Percentiles rank a stretch among this genome's conserved stretches.
phyloP scores from a whole-genome alignment of 1,140 invertebrate species.

The Drosophila arawakana region DNA sequence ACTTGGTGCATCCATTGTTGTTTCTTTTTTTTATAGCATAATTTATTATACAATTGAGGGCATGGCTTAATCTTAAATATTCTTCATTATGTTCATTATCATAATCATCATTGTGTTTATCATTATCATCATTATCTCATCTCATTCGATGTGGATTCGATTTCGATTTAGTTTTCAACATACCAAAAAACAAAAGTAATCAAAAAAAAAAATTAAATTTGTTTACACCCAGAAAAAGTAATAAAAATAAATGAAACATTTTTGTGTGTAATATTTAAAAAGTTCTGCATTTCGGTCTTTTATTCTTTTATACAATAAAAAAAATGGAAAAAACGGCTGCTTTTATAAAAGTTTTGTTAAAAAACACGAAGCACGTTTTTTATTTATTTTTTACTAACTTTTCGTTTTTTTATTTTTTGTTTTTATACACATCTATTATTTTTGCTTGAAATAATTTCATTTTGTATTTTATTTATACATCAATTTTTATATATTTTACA shows the following conservation, averaged over 20 bases:
- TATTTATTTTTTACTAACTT: conserved; percentile 25
- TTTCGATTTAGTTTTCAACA: conserved; percentile 61
- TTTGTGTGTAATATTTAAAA: conserved; percentile 45
- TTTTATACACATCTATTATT: conserved; percentile 66
- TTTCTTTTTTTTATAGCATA: conserved; percentile 53
- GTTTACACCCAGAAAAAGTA: conserved; percentile 46
- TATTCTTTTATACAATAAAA: conserved; percentile 52
- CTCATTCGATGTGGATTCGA: conserved; percentile 6
- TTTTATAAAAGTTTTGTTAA: conserved; percentile 56
- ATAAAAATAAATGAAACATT: conserved; percentile 25
- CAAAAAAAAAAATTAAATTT: conserved; percentile 51
- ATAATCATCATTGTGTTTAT: conserved; percentile 19
- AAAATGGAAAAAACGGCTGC: conserved; percentile 45
- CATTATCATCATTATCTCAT: conserved; percentile 27
- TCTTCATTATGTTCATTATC: conserved; percentile 29
- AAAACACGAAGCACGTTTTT: conserved; percentile 68
- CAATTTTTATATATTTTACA: conserved; percentile 73
- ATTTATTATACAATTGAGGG: conserved; percentile 82
- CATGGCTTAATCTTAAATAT: conserved; percentile 80
- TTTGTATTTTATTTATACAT: conserved; percentile 60
- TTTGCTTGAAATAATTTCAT: conserved; percentile 66
- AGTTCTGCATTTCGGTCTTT: conserved; percentile 16
- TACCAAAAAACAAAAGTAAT: conserved; percentile 74
- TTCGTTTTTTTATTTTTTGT: conserved; percentile 57
- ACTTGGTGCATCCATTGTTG: conserved; percentile 68